Evolutionary conservation across 2,888 invertebrate species (phyloP).

Genomic region (Heteropelma amictum): DNA sequence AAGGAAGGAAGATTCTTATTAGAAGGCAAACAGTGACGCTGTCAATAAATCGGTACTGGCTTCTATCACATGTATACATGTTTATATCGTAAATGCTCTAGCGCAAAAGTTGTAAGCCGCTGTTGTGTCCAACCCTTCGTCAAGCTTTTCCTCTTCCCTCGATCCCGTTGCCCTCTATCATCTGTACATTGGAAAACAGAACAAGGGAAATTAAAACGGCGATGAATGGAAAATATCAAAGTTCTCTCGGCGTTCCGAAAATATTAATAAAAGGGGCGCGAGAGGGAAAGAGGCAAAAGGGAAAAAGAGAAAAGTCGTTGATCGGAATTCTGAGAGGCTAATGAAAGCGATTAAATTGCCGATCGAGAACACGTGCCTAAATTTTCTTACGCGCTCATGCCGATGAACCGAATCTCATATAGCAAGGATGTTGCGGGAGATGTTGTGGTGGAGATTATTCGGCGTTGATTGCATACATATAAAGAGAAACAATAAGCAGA

Average conservation of each 20-base stretch:
- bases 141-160: not conserved
- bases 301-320: not conserved
- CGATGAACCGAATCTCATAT: not conserved
- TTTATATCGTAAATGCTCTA: not conserved
- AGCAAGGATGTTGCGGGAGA: constrained; percentile 1
- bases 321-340: too few relatives aligned
- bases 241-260: not conserved
- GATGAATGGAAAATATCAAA: constrained; percentile 15
- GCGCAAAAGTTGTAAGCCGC: constrained; percentile 2
- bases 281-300: not conserved
- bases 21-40: constrained; percentile 26
- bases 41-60: constrained; percentile 24
- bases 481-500: constrained; percentile 33
- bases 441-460: constrained; percentile 48
- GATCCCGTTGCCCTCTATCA: not conserved
- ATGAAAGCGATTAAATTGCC: too few relatives aligned
- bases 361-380: too few relatives aligned
- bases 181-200: constrained; percentile 33
- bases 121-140: constrained; percentile 19
- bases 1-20: not conserved
- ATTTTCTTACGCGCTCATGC: too few relatives aligned
- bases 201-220: constrained; percentile 15
- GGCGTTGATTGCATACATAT: constrained; percentile 31
- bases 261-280: constrained; percentile 37
- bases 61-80: not conserved